Conservation (phyloP, 2,797 vertebrate genomes). For the Halcyon badia region DNA sequence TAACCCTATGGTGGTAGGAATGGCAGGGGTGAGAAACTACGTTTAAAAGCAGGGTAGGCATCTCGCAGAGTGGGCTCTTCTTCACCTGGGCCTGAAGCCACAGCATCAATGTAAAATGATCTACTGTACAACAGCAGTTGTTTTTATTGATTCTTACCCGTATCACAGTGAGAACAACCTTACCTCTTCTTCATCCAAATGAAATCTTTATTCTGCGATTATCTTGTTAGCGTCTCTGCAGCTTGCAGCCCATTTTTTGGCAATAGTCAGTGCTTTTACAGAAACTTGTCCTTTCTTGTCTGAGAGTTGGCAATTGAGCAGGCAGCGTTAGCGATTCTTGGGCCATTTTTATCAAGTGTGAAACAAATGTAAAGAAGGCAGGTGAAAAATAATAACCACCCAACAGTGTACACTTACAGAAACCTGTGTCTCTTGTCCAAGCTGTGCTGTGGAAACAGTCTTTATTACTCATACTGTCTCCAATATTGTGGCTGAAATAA, state of each 20-base stretch:
- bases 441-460: neutral
- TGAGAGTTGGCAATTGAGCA: conserved; percentile 45
- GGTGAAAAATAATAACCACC: neutral
- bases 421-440: neutral
- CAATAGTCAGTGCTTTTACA: conserved; percentile 50
- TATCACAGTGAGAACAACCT: neutral
- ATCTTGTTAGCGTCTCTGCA: conserved; percentile 23
- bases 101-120: neutral
- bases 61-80: neutral
- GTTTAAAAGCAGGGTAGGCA: neutral
- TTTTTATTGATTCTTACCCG: conserved; percentile 20
- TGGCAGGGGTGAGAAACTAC: neutral
- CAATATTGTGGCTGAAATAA: neutral
- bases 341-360: conserved; percentile 27
- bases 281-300: conserved; percentile 74
- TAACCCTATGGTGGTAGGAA: neutral
- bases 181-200: conserved; percentile 4
- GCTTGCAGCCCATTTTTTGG: conserved; percentile 50
- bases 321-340: conserved; percentile 10
- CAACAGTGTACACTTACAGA: neutral
- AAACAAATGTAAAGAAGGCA: conserved; percentile 43
- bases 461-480: neutral
- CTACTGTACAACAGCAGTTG: neutral
- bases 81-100: neutral
- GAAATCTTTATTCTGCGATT: conserved; percentile 52